Conservation (phyloP, 2,797 vertebrate species). For the Triplophysa bombifrons region DNA sequence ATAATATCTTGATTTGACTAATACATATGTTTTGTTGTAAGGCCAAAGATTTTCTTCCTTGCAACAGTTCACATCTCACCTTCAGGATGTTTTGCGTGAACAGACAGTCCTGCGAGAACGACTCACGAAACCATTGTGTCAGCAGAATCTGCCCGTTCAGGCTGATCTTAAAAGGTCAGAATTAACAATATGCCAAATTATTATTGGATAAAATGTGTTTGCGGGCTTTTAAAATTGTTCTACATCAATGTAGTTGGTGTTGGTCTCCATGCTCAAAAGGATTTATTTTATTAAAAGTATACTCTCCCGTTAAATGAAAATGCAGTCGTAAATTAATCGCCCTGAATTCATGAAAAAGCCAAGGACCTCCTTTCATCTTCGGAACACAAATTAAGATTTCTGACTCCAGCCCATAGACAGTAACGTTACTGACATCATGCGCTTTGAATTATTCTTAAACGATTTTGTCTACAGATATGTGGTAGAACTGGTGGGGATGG, state of each 20-base stretch:
- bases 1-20: neutral
- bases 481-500: conserved; percentile 67
- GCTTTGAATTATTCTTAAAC: no score
- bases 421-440: no score
- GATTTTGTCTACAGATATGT: conserved; percentile 64
- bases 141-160: conserved; percentile 82
- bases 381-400: no score
- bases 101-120: conserved; percentile 80
- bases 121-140: conserved; percentile 78
- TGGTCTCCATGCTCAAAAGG: neutral
- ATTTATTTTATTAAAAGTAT: neutral
- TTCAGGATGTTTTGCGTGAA: conserved; percentile 83
- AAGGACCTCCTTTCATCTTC: no score
- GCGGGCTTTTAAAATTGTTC: neutral
- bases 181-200: neutral
- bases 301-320: no score
- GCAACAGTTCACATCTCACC: conserved; percentile 81
- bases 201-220: neutral
- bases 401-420: no score
- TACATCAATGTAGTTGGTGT: neutral
- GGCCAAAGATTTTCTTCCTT: conserved; percentile 76
- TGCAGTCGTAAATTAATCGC: no score
- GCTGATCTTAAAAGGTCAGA: conserved; percentile 83
- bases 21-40: conserved; percentile 55
- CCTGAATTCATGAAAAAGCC: no score